Evolutionary conservation across 1,140 invertebrate species (phyloP).

Genomic region (Papilio aristodemus): DNA sequence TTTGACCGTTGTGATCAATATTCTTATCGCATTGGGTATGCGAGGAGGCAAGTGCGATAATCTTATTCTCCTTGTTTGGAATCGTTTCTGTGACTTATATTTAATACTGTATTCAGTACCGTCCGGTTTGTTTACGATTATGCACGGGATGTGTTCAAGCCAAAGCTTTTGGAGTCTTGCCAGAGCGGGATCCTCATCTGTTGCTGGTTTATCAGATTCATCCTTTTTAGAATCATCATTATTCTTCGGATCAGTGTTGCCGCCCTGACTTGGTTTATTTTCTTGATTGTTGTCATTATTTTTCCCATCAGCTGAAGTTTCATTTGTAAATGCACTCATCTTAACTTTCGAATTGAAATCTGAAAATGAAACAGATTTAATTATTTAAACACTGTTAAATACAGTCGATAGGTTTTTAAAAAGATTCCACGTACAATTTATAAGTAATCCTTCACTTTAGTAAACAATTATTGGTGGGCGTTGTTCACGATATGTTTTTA

Average conservation of each 20-base stretch:
- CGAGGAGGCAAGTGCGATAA: background rate
- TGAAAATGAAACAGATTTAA: background rate
- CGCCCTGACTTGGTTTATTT: background rate
- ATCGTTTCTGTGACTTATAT: constrained; percentile 5
- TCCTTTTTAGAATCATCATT: background rate
- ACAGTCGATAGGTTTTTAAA: background rate
- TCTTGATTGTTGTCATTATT: background rate
- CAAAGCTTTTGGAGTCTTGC: background rate
- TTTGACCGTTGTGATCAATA: background rate
- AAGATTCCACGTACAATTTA: background rate
- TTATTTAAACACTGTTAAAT: background rate
- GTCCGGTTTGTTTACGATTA: background rate
- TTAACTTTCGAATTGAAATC: background rate
- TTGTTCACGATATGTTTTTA: background rate
- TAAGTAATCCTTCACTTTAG: background rate
- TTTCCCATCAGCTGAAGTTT: background rate
- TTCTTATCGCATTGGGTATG: background rate
- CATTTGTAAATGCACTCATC: background rate
- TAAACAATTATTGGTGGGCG: too few relatives aligned
- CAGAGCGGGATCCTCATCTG: background rate
- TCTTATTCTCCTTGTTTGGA: background rate
- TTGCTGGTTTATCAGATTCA: background rate
- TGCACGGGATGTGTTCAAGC: background rate
- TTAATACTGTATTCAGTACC: constrained; percentile 4
- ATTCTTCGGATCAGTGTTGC: background rate